Percentiles rank a stretch among this genome's conserved stretches.
Evolutionary conservation across 2,113 vertebrate genomes (phyloP).

Genomic region (Pampusana beccarii): DNA sequence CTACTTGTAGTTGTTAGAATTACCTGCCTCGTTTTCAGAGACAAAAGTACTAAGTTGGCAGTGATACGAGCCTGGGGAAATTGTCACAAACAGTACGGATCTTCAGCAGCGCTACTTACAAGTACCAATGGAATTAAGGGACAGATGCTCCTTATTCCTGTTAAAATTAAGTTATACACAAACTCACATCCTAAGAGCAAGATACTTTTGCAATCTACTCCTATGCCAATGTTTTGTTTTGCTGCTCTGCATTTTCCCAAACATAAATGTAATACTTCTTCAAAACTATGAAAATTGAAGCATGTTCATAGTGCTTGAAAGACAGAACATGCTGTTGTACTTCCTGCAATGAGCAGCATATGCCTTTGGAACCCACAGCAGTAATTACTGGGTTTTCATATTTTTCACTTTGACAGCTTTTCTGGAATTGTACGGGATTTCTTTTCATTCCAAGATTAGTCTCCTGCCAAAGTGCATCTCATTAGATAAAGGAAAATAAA

Average conservation of each 20-base stretch:
- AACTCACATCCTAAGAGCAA: background rate
- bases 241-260: background rate
- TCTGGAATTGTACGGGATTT: background rate
- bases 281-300: background rate
- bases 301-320: background rate
- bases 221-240: background rate
- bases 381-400: background rate
- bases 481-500: background rate
- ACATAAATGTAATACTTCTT: background rate
- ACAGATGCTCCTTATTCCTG: background rate
- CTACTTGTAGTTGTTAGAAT: background rate
- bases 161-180: background rate
- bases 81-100: background rate
- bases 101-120: background rate
- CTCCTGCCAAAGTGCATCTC: conserved; percentile 1
- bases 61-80: background rate
- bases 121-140: background rate
- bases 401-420: conserved; percentile 27
- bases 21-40: background rate
- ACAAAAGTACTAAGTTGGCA: background rate
- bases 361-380: background rate
- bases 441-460: background rate
- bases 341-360: background rate
- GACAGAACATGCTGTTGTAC: background rate
- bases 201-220: background rate